Evolutionary conservation across 2,797 vertebrate species (phyloP), one percentile per base, ranked within the genome.

Genomic region (Lophotriccus pileatus): DNA sequence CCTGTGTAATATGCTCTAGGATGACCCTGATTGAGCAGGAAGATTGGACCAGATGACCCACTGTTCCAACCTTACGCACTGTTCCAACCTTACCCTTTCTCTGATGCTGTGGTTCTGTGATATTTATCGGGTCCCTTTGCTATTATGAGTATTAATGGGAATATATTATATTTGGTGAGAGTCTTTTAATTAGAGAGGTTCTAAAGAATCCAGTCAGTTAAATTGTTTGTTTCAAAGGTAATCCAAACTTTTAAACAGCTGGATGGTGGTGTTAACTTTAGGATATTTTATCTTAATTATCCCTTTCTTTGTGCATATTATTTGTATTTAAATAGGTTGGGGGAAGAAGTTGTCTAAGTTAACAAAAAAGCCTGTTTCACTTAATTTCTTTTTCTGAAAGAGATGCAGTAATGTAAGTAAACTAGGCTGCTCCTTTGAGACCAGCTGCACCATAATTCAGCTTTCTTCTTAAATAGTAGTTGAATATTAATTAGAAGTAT

Each of bases 401-500:
- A 67, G 20, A 13, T 68, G 19, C 18, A 67, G 28, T 49, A 76
- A 28, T 68, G 16, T 49, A 64, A 93, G 52, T 68, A 94, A 82
- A 87, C 34, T 14, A 70, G 27, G 14, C 37, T 95, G 23, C 60
- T 93, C 47, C 68, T 95, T 74, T 85, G 84, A 93, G 81, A 87
- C 64, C 82, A 64, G 14, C 18, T 62, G 21, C 63, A 77, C 18
- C 20, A 58, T 67, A 94, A 78, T 85, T 91, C 43, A 77, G 23
- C 28, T 91, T 92, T 83, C 47, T 84, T 21, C 63, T 88, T 93
- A 94, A 90, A 90, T 20, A 74, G 20, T 34, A 82, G 52, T 62
- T 89, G 86, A 91, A 90, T 92, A 89, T 70, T 86, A 90, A 90
- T 88, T 90, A 78, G 37, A 90, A 69, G 10, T 46, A 63, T 68